These are phyloP conservation scores for Cyclargus thomasi DNA, from an alignment of 1,140 invertebrate species.

Conservation along the genomic window DNA sequence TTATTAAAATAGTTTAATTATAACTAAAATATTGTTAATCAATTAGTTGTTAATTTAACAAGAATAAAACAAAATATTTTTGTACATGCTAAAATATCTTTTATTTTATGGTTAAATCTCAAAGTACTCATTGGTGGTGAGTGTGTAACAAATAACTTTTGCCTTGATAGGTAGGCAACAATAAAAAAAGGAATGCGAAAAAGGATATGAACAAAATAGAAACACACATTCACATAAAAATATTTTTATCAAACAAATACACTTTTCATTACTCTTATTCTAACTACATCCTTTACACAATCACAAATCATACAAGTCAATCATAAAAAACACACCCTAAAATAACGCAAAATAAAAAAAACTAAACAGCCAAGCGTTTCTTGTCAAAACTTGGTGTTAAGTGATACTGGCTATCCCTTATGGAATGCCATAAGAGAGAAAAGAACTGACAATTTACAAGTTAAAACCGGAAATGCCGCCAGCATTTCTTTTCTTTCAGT, in stretches of 20 bases:
- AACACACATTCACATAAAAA: conserved; percentile 7
- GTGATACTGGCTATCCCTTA: no score
- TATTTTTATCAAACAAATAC: conserved; percentile 19
- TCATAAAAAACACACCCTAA: neutral
- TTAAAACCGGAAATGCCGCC: no score
- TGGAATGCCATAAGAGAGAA: no score
- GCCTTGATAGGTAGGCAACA: no score
- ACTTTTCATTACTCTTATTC: conserved; percentile 19
- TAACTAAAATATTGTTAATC: conserved; percentile 43
- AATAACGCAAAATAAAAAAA: conserved; percentile 7
- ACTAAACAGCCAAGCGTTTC: neutral
- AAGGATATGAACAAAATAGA: no score
- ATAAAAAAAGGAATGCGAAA: no score
- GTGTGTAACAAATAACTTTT: no score
- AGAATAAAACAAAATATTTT: conserved; percentile 66
- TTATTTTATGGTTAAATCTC: conserved; percentile 29
- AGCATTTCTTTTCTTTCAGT: no score
- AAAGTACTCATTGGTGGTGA: no score
- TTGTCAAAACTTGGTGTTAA: no score
- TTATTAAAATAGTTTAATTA: conserved; percentile 1
- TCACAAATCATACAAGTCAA: conserved; percentile 11
- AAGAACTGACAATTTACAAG: no score
- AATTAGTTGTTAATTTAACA: conserved; percentile 56
- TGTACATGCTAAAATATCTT: conserved; percentile 47
- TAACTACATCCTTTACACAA: conserved; percentile 13